Evolutionary conservation across 2,888 invertebrate genomes (phyloP).

Genomic region (Agrenia bidenticulata): DNA sequence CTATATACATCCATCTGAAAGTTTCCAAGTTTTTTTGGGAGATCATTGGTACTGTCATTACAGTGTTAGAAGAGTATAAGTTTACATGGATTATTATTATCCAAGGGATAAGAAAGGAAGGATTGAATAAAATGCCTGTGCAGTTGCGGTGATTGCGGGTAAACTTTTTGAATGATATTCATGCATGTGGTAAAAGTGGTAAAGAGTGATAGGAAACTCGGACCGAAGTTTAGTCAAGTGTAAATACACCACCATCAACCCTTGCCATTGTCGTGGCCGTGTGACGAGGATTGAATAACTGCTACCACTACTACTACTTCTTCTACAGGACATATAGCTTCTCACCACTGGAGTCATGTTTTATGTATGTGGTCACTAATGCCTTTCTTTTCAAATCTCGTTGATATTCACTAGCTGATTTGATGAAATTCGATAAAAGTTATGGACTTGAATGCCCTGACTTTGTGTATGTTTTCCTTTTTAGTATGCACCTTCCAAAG

Average conservation of each 20-base stretch:
- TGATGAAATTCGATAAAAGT: constrained; percentile 53
- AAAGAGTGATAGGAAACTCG: constrained; percentile 27
- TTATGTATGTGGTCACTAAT: constrained; percentile 53
- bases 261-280: constrained; percentile 19
- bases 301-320: neutral
- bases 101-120: neutral
- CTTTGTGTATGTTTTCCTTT: constrained; percentile 22
- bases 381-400: constrained; percentile 50
- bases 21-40: too few species aligned
- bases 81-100: too few species aligned
- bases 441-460: constrained; percentile 47
- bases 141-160: constrained; percentile 37
- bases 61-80: too few species aligned
- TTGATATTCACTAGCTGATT: constrained; percentile 52
- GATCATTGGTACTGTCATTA: too few species aligned
- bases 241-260: constrained; percentile 28
- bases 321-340: constrained; percentile 6
- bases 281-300: constrained; percentile 33
- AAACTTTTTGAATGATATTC: constrained; percentile 31
- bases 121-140: constrained; percentile 29
- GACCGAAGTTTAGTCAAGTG: constrained; percentile 37
- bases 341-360: constrained; percentile 48
- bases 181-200: constrained; percentile 15
- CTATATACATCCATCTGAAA: too few species aligned
- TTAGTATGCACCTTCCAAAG: constrained; percentile 17